Evolutionary conservation across 2,888 invertebrate genomes (phyloP), one percentile per base, ranked within the genome.

Genomic region (Junonia oenone): DNA sequence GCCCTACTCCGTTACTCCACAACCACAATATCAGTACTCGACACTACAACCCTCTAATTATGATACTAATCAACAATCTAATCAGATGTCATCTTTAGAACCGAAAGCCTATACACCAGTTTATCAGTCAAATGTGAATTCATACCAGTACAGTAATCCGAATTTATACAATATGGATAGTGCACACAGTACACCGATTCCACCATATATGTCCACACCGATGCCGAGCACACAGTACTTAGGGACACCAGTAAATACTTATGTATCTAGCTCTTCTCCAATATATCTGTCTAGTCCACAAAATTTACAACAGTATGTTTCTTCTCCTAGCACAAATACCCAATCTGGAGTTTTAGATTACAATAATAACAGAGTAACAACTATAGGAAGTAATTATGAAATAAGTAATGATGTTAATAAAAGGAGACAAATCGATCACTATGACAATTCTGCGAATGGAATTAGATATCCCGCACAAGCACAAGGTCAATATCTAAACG

Each of bases 221-320:
- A 60, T 80, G 52, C 78, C 83, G 15, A 83, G 69, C 64, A 76
- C 70, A 58, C 87, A 85, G 59, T 90, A 77, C 63, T 67, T 77
- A 58, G 82, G 81, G 8, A 83, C 85, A 37, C 81, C 83, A 52
- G 68, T 79, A 17, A 83, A 71, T 65, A 67, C 76, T 13, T 88
- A 85, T 60, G 80, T 86, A 2, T 89, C 91, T 11, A 88, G 88
- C 58, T 78, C 87, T 22, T 78, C 83, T 0, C 82, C 89, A n/a
- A 64, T 83, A 15, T 88, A 72, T 56, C 65, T 85, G 2, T 84
- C 90, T n/a, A 89, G 85, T 69, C 79, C 81, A 49, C 66, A 81
- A 17, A 88, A 78, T 65, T 62, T 80, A 57, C 85, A 81, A 55
- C 76, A 79, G 55, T 88, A 85, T 62, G 78, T 83, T 37, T 88